A percentile compares a stretch with the other conserved stretches of the same genome.
Evolutionary conservation across 2,797 vertebrate genomes (phyloP).

Genomic region (Rhodeus uyekii): DNA sequence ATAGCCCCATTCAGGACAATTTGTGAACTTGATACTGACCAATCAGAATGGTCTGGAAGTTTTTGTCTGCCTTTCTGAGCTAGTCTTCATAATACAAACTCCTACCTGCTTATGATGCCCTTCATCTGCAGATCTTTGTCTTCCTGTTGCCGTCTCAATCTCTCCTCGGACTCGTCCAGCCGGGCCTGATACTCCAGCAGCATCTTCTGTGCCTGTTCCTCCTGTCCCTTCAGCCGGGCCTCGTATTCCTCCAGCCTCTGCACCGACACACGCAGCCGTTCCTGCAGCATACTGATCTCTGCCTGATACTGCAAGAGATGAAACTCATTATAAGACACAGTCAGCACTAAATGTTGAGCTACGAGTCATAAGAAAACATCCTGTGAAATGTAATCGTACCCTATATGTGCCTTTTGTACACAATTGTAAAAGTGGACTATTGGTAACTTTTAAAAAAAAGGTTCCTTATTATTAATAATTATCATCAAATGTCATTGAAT

Average conservation of each 20-base stretch:
- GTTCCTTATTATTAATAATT: not conserved
- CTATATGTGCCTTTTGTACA: not conserved
- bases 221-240: constrained; percentile 90
- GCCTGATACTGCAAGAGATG: constrained; percentile 82
- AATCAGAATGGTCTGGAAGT: not conserved
- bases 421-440: not conserved
- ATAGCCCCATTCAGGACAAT: not conserved
- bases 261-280: constrained; percentile 90
- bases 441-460: not conserved
- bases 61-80: not conserved
- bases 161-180: constrained; percentile 95
- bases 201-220: constrained; percentile 94
- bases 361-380: not conserved
- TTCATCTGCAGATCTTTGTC: constrained; percentile 99
- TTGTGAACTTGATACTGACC: not conserved
- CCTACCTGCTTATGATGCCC: constrained; percentile 96
- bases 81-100: not conserved
- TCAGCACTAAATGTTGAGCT: not conserved
- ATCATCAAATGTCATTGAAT: not conserved
- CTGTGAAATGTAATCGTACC: not conserved
- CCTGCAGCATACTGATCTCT: constrained; percentile 92
- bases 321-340: not conserved
- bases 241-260: constrained; percentile 97
- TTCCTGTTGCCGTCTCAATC: constrained; percentile 95
- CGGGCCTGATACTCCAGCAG: constrained; percentile 95